Base-by-base conservation (phyloP, 1,140 invertebrate species). In the Oryctes rhinoceros region DNA sequence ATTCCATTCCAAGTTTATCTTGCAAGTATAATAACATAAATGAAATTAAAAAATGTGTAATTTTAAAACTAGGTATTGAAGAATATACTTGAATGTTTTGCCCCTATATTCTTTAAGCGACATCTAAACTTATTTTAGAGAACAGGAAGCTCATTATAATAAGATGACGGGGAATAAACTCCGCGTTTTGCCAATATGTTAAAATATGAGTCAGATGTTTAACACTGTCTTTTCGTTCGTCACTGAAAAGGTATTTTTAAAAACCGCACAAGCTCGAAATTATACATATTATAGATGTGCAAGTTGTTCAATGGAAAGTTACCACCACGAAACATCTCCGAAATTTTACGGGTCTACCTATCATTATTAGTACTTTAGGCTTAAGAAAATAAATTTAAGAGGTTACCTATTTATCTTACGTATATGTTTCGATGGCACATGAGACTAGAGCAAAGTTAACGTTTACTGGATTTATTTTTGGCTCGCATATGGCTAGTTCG, bases 201-300 rank as follows among this genome's bases (percentile, higher is more conserved):
- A 59, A 44, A 59, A 59, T 59, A 59, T 59, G 53, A 59, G 53
- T 59, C 53, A 59, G 53, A 18, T 59, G 18, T 59, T 59, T 18
- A 59, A 18, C n/a, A 18, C n/a, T 18, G 15, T 18, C 53, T 7
- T n/a, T 7, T 20, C n/a, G 53, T 59, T 59, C 18, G 53, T 59
- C 53, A 6, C 53, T 59, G n/a, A 59, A 59, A n/a, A 59, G 15
- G n/a, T 59, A 59, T 59, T 59, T 59, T 59, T 59, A 59, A 59
- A 59, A n/a, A 18, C 18, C 6, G 18, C 13, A 44, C 39, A 44
- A 30, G 24, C 24, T 30, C 39, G 39, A 44, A 44, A 44, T 44
- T 44, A 44, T 10, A 44, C 24, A 30, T 30, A 44, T 44, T 44
- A 30, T 30, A 30, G 24, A 2, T 44, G 9, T 10, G 5, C 5